Conservation (phyloP, 2,888 invertebrate species). For the Cerceris rybyensis region DNA sequence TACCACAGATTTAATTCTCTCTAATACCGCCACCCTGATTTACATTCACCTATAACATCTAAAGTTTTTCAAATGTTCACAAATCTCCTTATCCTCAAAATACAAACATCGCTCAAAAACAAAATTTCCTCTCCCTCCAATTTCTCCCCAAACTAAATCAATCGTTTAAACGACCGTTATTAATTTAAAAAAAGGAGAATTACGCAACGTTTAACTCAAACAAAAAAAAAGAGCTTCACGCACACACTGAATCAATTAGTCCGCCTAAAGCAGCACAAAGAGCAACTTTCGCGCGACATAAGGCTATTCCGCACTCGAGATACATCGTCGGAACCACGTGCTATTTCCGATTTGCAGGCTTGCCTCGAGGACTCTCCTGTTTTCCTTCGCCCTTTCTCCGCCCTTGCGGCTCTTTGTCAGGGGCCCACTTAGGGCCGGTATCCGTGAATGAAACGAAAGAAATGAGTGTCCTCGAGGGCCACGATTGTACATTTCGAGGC, state of each 20-base stretch:
- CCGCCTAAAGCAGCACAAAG: conserved; percentile 31
- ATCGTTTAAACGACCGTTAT: no score
- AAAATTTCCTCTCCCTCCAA: no score
- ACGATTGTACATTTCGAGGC: conserved; percentile 65
- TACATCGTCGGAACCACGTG: conserved; percentile 5
- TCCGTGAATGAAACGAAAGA: conserved; percentile 44
- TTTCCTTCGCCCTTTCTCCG: conserved; percentile 38
- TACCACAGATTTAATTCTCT: no score
- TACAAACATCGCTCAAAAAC: no score
- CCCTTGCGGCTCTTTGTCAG: conserved; percentile 49
- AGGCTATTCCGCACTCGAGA: conserved; percentile 43
- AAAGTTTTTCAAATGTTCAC: no score
- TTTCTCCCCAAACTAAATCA: no score
- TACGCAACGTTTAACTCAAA: no score
- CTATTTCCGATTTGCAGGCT: conserved; percentile 53
- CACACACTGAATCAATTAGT: not conserved
- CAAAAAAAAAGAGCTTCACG: not conserved
- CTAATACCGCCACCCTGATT: no score
- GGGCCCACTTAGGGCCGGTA: conserved; percentile 32
- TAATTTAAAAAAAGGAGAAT: no score
- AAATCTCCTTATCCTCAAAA: no score
- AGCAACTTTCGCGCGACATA: conserved; percentile 38
- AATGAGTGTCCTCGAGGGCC: conserved; percentile 57
- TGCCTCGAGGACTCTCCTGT: conserved; percentile 52
- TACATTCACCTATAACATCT: no score